Evolutionary conservation across 2,888 invertebrate genomes (phyloP), one percentile per base, ranked within the genome.

Genomic region (Limenitis camilla): DNA sequence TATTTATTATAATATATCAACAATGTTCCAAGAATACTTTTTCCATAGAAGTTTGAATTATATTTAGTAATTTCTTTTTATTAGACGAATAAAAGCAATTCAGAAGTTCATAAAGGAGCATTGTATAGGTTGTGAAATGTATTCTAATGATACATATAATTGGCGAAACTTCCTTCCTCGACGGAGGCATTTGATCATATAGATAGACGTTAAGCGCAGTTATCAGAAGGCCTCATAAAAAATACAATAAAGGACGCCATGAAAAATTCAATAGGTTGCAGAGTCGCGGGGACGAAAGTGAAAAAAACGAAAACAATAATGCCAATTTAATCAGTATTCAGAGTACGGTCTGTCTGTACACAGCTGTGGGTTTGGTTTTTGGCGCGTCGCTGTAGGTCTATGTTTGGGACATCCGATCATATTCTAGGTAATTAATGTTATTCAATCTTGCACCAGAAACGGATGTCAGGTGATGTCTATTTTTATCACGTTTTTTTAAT

Each of bases 311-410:
- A 78, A 80, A 83, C 80, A 82, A 84, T 81, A 81, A 81, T 73
- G 74, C 63, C 66, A 69, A 73, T 77, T 75, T 76, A 77, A 85
- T 85, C 83, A 80, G 83, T 82, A 85, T 87, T 82, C 87, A 72
- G 74, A 66, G 67, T 70, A 72, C 74, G 72, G 61, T 64, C 67
- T 68, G 69, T 71, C 70, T 74, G 80, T 78, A 76, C 77, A 73
- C 82, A 81, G 80, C 79, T 78, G 82, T 74, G 76, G 71, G 74
- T 79, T 85, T 74, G 76, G 71, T 74, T 79, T 85, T 87, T 86
- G 85, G 83, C 84, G 81, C 75, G 53, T 56, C 60, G 52, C 53
- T 56, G 55, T 69, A 71, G 36, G 41, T 52, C 19, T 5, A 27
- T 29, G 19, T 45, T 51, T 45, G 40, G 29, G 33, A 35, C 29